Conservation (phyloP, 2,797 vertebrate species). For the Urosaurus nigricauda region DNA sequence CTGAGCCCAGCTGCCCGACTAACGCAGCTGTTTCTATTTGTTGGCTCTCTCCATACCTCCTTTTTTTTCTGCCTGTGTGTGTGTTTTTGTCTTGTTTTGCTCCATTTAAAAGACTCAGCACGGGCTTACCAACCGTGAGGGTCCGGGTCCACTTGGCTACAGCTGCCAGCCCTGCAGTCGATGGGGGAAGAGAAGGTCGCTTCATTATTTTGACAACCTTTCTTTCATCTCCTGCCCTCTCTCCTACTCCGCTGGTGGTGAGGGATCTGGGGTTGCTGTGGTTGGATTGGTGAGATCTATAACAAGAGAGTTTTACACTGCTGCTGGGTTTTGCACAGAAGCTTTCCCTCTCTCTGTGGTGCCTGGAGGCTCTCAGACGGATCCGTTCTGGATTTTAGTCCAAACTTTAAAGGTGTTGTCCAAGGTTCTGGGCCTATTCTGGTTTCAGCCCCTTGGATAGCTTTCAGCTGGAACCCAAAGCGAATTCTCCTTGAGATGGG, state of each 20-base stretch:
- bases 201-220: background rate
- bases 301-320: background rate
- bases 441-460: too few species aligned
- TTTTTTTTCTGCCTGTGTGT: background rate
- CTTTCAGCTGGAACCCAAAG: too few species aligned
- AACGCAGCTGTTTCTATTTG: slow-evolving; percentile 11
- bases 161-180: background rate
- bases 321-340: background rate
- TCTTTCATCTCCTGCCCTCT: background rate
- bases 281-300: background rate
- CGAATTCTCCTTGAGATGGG: too few species aligned
- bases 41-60: background rate
- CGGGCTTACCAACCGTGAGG: background rate
- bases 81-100: background rate
- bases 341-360: background rate
- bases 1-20: slow-evolving; percentile 5
- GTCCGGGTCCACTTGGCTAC: background rate
- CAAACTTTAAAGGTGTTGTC: too few species aligned
- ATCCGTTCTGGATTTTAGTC: too few species aligned
- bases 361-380: too few species aligned
- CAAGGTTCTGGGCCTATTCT: too few species aligned
- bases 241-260: background rate
- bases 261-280: background rate
- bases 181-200: background rate
- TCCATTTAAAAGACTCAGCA: background rate